phyloP scores from a whole-genome alignment of 2,888 invertebrate genomes.

The Chalcis sispes region DNA sequence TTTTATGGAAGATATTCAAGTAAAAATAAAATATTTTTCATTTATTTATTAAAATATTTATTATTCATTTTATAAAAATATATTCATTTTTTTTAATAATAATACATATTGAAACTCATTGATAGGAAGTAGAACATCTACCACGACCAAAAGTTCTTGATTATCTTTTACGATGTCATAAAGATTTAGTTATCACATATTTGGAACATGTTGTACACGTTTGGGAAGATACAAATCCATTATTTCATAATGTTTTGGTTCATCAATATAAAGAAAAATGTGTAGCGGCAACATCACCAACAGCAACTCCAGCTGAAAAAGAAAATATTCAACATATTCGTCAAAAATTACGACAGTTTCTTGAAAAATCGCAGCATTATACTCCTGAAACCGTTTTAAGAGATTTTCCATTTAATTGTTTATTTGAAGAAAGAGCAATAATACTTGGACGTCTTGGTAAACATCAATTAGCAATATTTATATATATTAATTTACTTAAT shows the following conservation, averaged over 20 bases:
- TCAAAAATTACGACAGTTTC: slow-evolving; percentile 85
- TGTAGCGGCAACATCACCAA: slow-evolving; percentile 68
- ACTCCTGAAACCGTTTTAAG: slow-evolving; percentile 91
- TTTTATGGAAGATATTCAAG: slow-evolving; percentile 74
- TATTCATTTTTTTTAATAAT: background rate
- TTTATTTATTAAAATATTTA: slow-evolving; percentile 6
- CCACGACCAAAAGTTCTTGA: slow-evolving; percentile 93
- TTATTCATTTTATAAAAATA: background rate
- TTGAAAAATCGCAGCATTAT: slow-evolving; percentile 88
- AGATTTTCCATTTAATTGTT: slow-evolving; percentile 89
- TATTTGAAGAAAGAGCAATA: slow-evolving; percentile 96
- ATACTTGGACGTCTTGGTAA: slow-evolving; percentile 92
- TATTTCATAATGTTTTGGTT: slow-evolving; percentile 94
- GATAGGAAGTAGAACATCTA: slow-evolving; percentile 89
- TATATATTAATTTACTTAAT: slow-evolving; percentile 92
- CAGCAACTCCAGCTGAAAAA: slow-evolving; percentile 74
- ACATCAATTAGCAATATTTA: slow-evolving; percentile 94
- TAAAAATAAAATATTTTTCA: slow-evolving; percentile 48
- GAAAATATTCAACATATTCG: slow-evolving; percentile 79
- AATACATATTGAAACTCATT: slow-evolving; percentile 16
- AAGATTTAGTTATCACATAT: slow-evolving; percentile 91
- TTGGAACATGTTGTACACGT: slow-evolving; percentile 94
- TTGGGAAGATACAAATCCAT: slow-evolving; percentile 90
- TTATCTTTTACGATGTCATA: slow-evolving; percentile 89
- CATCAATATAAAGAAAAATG: slow-evolving; percentile 90